Evolutionary conservation across 2,888 invertebrate species (phyloP).

Genomic region (Leptopilina myrica): DNA sequence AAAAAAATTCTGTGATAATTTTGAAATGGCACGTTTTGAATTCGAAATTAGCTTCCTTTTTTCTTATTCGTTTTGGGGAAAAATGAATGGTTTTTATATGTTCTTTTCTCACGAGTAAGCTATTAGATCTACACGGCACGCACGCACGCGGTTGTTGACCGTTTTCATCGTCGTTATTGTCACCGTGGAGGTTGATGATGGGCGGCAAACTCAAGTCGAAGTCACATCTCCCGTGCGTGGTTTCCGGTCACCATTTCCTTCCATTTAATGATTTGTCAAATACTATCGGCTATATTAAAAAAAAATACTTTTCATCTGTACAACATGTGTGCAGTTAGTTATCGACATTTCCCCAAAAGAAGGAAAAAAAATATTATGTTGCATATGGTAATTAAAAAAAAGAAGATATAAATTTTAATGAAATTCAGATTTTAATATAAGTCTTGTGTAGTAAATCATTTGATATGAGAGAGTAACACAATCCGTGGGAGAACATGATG

Average conservation of each 20-base stretch:
- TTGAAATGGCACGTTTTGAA: conserved; percentile 33
- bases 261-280: conserved; percentile 66
- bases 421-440: conserved; percentile 5
- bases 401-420: not conserved
- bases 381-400: conserved; percentile 31
- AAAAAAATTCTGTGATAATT: conserved; percentile 27
- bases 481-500: conserved; percentile 22
- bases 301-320: conserved; percentile 59
- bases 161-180: conserved; percentile 57
- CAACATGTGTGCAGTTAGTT: not conserved
- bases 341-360: not conserved
- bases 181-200: conserved; percentile 55
- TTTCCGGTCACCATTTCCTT: conserved; percentile 73
- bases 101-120: conserved; percentile 42
- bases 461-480: conserved; percentile 47
- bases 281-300: conserved; percentile 43
- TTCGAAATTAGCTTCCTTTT: conserved; percentile 18
- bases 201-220: conserved; percentile 55
- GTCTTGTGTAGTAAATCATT: not conserved
- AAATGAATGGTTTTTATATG: conserved; percentile 19
- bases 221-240: conserved; percentile 75
- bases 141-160: conserved; percentile 63
- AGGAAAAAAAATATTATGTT: not conserved
- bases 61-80: not conserved
- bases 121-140: conserved; percentile 46